Conservation (phyloP, 1,140 invertebrate genomes). For the Oppia nitens region DNA sequence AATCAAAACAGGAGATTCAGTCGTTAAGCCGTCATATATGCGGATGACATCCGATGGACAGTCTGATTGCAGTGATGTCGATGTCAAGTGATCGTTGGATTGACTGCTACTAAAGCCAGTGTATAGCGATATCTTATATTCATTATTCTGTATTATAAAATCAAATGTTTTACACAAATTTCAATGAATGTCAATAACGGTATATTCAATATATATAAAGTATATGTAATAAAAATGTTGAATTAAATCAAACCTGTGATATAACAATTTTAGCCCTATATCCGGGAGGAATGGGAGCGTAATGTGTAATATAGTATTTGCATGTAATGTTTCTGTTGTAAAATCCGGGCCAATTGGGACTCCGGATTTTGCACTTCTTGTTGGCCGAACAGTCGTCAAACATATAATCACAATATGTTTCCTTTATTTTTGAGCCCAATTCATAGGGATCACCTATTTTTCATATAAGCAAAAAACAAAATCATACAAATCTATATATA, state of each 20-base stretch:
- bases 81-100: constrained; percentile 27
- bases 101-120: constrained; percentile 18
- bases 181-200: not conserved
- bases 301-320: constrained; percentile 18
- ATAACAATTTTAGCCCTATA: constrained; percentile 19
- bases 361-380: constrained; percentile 19
- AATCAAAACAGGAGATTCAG: constrained; percentile 63
- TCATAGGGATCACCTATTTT: constrained; percentile 6
- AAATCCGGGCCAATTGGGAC: constrained; percentile 22
- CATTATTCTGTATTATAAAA: constrained; percentile 17
- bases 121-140: constrained; percentile 23
- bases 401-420: constrained; percentile 19
- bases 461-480: too few relatives aligned
- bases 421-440: constrained; percentile 15
- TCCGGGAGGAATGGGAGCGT: constrained; percentile 18
- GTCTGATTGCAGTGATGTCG: constrained; percentile 46
- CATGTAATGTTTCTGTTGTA: constrained; percentile 22
- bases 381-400: constrained; percentile 18
- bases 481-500: too few relatives aligned
- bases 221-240: not conserved
- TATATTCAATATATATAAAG: not conserved
- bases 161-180: not conserved
- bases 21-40: constrained; percentile 76
- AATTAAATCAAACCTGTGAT: not conserved
- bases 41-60: constrained; percentile 61